Evolutionary conservation across 2,113 vertebrate species (phyloP).

Genomic region (Vulpes lagopus): DNA sequence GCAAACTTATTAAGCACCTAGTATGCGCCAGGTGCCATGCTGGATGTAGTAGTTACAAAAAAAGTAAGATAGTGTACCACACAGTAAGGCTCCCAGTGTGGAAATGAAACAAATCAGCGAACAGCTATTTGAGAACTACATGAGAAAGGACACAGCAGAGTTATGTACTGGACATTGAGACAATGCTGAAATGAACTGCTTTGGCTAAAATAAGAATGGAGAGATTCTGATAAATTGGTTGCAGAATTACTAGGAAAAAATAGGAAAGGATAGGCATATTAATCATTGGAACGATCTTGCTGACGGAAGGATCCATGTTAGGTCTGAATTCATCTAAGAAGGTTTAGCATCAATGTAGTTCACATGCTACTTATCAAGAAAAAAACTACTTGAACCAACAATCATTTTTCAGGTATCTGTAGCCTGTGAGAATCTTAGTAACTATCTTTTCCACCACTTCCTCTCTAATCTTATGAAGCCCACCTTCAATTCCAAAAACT

Average conservation of each 20-base stretch:
- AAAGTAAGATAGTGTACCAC: not conserved
- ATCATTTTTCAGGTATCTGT: not conserved
- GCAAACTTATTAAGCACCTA: not conserved
- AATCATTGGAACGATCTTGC: not conserved
- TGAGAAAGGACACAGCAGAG: not conserved
- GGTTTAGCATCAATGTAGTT: not conserved
- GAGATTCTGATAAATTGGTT: not conserved
- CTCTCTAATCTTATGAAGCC: not conserved
- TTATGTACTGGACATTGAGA: not conserved
- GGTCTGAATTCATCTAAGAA: not conserved
- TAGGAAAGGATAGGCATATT: not conserved
- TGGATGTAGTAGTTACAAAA: not conserved
- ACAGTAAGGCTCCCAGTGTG: not conserved
- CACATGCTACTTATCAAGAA: not conserved
- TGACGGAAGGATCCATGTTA: not conserved
- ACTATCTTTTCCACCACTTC: not conserved
- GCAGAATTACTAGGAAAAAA: not conserved
- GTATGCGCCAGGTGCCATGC: not conserved
- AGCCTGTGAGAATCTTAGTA: not conserved
- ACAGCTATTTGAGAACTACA: not conserved
- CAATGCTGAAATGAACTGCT: not conserved
- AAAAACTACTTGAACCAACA: constrained; percentile 11
- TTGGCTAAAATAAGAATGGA: not conserved
- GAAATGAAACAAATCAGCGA: not conserved
- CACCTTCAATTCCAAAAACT: not conserved